A percentile compares a stretch with the other conserved stretches of the same genome.
Evolutionary conservation across 2,797 vertebrate genomes (phyloP).

Genomic region (Melopsittacus undulatus): DNA sequence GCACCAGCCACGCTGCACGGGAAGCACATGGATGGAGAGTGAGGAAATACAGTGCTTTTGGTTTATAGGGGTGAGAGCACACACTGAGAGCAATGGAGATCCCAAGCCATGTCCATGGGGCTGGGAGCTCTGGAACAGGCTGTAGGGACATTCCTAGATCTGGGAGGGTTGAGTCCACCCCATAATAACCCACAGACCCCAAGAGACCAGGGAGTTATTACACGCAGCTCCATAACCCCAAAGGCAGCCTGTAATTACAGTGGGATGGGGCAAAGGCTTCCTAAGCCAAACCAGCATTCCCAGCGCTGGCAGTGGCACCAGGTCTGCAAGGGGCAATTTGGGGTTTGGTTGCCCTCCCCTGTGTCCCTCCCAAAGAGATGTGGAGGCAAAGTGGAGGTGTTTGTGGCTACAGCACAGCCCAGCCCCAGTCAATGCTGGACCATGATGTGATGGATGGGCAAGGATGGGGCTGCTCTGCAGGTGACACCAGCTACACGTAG

Average conservation of each 20-base stretch:
- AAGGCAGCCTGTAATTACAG: neutral
- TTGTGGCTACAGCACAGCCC: neutral
- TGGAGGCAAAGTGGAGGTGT: neutral
- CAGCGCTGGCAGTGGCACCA: neutral
- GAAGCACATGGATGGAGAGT: accelerated
- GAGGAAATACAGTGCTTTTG: accelerated
- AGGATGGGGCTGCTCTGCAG: neutral
- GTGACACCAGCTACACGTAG: accelerated
- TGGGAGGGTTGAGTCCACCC: neutral
- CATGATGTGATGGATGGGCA: accelerated
- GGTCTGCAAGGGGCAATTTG: neutral
- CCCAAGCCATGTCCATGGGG: neutral
- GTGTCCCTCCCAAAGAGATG: neutral
- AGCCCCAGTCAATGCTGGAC: neutral
- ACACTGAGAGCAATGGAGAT: accelerated
- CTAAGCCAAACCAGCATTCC: neutral
- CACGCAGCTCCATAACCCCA: neutral
- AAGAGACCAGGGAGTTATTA: neutral
- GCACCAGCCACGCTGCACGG: neutral
- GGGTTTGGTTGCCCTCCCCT: neutral
- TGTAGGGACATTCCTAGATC: neutral
- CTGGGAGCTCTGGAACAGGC: neutral
- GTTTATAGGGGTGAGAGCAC: neutral
- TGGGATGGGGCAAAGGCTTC: neutral
- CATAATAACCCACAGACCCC: neutral